Conservation (phyloP, 2,888 invertebrate genomes). For the Morpho deidamia region DNA sequence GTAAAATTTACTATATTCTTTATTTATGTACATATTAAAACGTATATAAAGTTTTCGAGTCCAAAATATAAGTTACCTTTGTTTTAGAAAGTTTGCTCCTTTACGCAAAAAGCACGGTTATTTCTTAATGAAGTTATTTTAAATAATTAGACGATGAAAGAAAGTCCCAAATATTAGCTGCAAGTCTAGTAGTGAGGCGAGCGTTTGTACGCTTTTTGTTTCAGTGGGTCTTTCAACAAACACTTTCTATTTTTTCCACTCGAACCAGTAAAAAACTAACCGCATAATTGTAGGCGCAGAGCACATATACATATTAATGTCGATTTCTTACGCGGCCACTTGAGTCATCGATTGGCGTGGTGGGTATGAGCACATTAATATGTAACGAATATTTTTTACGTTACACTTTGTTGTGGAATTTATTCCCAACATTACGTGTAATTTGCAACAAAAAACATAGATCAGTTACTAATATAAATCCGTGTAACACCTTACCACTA, state of each 20-base stretch:
- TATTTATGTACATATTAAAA: too few relatives aligned
- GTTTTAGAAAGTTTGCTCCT: too few relatives aligned
- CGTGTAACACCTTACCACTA: neutral
- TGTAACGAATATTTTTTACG: conserved; percentile 10
- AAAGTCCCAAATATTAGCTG: too few relatives aligned
- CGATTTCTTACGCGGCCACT: conserved; percentile 1
- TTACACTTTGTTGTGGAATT: conserved; percentile 8
- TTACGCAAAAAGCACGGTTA: too few relatives aligned
- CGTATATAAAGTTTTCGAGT: too few relatives aligned
- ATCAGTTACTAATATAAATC: conserved; percentile 13
- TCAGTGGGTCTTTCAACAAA: neutral
- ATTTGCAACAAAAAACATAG: conserved; percentile 10
- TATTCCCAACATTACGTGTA: conserved; percentile 8
- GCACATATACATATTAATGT: conserved; percentile 3
- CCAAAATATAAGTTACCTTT: too few relatives aligned
- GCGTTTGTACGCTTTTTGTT: too few relatives aligned
- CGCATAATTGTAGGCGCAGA: conserved; percentile 9
- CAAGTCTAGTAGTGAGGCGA: too few relatives aligned
- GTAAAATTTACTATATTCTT: too few relatives aligned
- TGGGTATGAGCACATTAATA: conserved; percentile 11
- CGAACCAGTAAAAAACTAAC: conserved; percentile 1
- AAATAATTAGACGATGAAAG: too few relatives aligned
- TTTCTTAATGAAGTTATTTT: too few relatives aligned
- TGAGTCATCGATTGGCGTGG: conserved; percentile 10
- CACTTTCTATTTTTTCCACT: neutral